Conservation (phyloP, 64 coral and sea anemone species). For the Montipora efflorescens region DNA sequence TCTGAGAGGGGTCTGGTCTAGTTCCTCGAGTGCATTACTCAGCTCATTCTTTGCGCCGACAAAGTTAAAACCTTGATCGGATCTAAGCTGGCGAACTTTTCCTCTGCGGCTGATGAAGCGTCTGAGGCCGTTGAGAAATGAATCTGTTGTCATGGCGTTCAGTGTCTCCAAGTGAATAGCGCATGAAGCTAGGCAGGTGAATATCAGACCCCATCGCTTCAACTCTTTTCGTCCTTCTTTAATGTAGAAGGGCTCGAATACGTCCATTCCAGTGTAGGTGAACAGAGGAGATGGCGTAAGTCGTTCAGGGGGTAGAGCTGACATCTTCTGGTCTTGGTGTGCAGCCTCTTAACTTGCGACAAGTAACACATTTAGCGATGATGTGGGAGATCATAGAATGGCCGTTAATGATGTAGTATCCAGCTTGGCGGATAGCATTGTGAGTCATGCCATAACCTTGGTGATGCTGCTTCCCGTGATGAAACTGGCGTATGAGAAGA, state of each 20-base stretch:
- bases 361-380: slow-evolving; percentile 56
- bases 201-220: slow-evolving; percentile 62
- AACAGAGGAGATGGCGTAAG: slow-evolving; percentile 32
- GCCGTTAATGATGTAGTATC: slow-evolving; percentile 58
- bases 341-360: slow-evolving; percentile 46
- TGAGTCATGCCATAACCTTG: slow-evolving; percentile 61
- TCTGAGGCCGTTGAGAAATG: slow-evolving; percentile 30
- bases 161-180: slow-evolving; percentile 46
- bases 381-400: slow-evolving; percentile 22
- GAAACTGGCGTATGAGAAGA: no score
- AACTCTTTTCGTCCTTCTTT: slow-evolving; percentile 32
- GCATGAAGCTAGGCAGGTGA: slow-evolving; percentile 42
- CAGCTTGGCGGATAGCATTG: slow-evolving; percentile 72
- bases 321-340: slow-evolving; percentile 71
- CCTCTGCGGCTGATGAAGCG: slow-evolving; percentile 61
- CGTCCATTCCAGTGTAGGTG: no score
- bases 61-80: slow-evolving; percentile 62
- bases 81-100: slow-evolving; percentile 50
- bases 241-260: no score
- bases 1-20: slow-evolving; percentile 4
- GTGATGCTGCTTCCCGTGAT: no score
- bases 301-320: slow-evolving; percentile 63
- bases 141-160: neutral
- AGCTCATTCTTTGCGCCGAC: slow-evolving; percentile 57
- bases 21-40: neutral